Evolutionary conservation across 2,113 vertebrate genomes (phyloP), one percentile per base, ranked within the genome.

Genomic region (Raja brachyura): DNA sequence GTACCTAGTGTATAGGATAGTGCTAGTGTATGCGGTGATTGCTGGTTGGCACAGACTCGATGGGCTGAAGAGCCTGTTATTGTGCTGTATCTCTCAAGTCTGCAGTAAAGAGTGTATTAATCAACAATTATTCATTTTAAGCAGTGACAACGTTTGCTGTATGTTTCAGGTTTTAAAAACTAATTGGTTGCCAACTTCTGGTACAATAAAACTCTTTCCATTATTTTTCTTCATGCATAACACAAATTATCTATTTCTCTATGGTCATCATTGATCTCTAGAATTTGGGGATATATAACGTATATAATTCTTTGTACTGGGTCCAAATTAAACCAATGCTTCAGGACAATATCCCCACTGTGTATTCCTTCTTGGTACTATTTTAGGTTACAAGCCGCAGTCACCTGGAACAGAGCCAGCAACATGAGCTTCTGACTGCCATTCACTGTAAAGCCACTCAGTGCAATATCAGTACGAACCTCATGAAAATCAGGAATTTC

Each of bases 341-440:
- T 63, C n/a, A 59, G 31, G 59, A 88, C 83, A 88, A 63, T 66
- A 61, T 88, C 63, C 83, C 83, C 59, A 63, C 28, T 88, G 59
- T 88, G 63, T 88, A 66, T 63, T 88, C 61, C n/a, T 31, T 66
- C 59, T 31, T n/a, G 83, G 56, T 86, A 63, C 83, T 88, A 88
- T 88, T 88, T 88, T 88, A 63, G 59, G 83, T n/a, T 11, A 86
- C 83, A 63, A 61, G 28, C 83, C 59, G 14, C 59, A 66, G 13
- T 66, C 28, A 63, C 28, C 6, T 86, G 28, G 31, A n/a, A 8
- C 11, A 88, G n/a, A 63, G 83, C 83, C 28, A 31, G 83, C 1
- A 18, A 66, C 56, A 66, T 16, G 39, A 88, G 63, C 4, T 61
- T 88, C 63, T 63, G 13, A 63, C 28, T 88, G 59, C 59, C 13